A percentile compares a stretch with the other conserved stretches of the same genome.
phyloP scores from a whole-genome alignment of 2,888 invertebrate genomes.

The Hemaris fuciformis region DNA sequence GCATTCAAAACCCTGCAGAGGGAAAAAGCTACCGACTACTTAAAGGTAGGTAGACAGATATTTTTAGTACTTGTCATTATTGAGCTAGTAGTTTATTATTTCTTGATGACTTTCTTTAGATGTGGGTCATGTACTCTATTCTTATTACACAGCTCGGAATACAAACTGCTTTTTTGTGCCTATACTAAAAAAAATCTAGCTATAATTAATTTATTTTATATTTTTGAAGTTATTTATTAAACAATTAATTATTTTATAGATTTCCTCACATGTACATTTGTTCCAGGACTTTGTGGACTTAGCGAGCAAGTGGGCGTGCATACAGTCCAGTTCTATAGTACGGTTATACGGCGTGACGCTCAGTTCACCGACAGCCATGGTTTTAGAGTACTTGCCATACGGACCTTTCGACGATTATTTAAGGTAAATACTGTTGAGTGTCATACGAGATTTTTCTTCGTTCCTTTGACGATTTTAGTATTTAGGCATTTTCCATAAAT shows the following conservation, averaged over 20 bases:
- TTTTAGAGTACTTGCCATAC: slow-evolving; percentile 89
- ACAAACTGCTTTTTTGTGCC: too few species aligned
- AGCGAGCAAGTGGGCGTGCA: slow-evolving; percentile 89
- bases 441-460: too few species aligned
- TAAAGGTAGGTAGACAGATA: slow-evolving; percentile 74
- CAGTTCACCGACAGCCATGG: slow-evolving; percentile 88
- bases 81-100: too few species aligned
- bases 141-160: too few species aligned
- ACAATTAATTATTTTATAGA: not conserved
- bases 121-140: not conserved
- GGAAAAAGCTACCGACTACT: slow-evolving; percentile 82
- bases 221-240: too few species aligned
- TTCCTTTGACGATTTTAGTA: too few species aligned
- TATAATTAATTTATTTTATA: too few species aligned
- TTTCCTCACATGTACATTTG: slow-evolving; percentile 11
- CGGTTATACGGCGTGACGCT: slow-evolving; percentile 89
- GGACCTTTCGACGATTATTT: slow-evolving; percentile 90
- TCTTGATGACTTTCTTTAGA: too few species aligned
- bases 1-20: slow-evolving; percentile 90
- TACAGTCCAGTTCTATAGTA: slow-evolving; percentile 89
- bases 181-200: too few species aligned
- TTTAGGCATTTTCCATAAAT: too few species aligned
- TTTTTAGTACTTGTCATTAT: too few species aligned
- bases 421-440: slow-evolving; percentile 44
- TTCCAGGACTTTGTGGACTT: slow-evolving; percentile 88